Evolutionary conservation across 2,797 vertebrate genomes (phyloP).

Genomic region (Fistularia tabacaria): DNA sequence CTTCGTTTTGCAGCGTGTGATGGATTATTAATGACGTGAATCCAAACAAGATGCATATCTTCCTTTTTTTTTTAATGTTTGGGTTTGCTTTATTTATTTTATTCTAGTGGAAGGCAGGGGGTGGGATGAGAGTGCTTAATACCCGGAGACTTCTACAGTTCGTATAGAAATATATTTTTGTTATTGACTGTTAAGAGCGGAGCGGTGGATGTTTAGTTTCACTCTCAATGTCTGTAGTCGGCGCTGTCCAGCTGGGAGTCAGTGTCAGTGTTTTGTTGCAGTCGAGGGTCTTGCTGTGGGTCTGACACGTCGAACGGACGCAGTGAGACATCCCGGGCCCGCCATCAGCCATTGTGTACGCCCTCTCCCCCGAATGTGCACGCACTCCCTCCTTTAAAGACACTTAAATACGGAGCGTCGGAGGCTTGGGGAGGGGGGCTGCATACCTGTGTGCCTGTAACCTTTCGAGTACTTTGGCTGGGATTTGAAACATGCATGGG

Average conservation of each 20-base stretch:
- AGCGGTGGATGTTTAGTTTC: slow-evolving; percentile 52
- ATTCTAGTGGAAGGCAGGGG: slow-evolving; percentile 20
- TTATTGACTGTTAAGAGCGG: slow-evolving; percentile 67
- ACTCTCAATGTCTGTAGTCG: slow-evolving; percentile 55
- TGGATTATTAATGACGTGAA: slow-evolving; percentile 67
- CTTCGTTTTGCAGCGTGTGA: slow-evolving; percentile 71
- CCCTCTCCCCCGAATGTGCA: slow-evolving; percentile 70
- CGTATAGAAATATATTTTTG: slow-evolving; percentile 80
- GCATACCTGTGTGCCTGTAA: slow-evolving; percentile 73
- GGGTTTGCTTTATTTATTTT: slow-evolving; percentile 76
- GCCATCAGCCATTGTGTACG: slow-evolving; percentile 49
- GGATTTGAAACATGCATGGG: slow-evolving; percentile 41
- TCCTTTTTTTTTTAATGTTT: slow-evolving; percentile 58
- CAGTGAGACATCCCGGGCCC: slow-evolving; percentile 47
- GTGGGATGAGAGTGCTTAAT: slow-evolving; percentile 28
- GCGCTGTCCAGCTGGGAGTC: slow-evolving; percentile 44
- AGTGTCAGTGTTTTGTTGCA: slow-evolving; percentile 65
- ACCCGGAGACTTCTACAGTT: slow-evolving; percentile 71
- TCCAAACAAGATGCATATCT: slow-evolving; percentile 73
- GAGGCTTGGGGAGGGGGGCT: slow-evolving; percentile 62
- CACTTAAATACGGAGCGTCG: slow-evolving; percentile 57
- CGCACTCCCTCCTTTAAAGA: slow-evolving; percentile 70
- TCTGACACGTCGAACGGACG: slow-evolving; percentile 49
- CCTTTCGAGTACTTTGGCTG: slow-evolving; percentile 59
- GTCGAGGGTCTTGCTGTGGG: slow-evolving; percentile 50